A percentile compares a stretch with the other conserved stretches of the same genome.
phyloP scores from a whole-genome alignment of 2,888 invertebrate genomes.

The Xiphydria camelus region DNA sequence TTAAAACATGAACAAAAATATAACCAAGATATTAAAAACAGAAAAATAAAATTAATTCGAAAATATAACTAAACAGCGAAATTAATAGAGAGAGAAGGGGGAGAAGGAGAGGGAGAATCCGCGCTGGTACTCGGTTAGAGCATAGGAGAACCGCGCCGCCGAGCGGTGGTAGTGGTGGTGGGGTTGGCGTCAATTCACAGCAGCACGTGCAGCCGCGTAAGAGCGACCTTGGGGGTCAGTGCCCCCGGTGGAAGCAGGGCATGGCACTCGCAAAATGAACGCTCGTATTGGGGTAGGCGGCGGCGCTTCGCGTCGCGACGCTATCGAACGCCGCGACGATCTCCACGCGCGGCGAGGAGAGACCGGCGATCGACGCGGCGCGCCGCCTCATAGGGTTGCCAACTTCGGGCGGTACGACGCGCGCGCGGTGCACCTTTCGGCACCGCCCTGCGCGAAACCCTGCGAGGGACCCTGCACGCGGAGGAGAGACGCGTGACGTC shows the following conservation, averaged over 20 bases:
- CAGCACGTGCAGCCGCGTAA: slow-evolving; percentile 51
- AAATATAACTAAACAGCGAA: slow-evolving; percentile 1
- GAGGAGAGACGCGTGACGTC: too few relatives aligned
- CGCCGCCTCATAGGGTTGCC: slow-evolving; percentile 5
- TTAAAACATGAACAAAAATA: too few relatives aligned
- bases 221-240: slow-evolving; percentile 52
- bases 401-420: too few relatives aligned
- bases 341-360: slow-evolving; percentile 25
- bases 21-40: too few relatives aligned
- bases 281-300: slow-evolving; percentile 29
- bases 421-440: too few relatives aligned
- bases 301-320: not conserved
- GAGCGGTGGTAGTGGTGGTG: slow-evolving; percentile 6
- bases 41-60: too few relatives aligned
- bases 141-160: not conserved
- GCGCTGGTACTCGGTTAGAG: slow-evolving; percentile 10
- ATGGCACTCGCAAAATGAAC: slow-evolving; percentile 41
- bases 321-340: slow-evolving; percentile 7
- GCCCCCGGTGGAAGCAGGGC: slow-evolving; percentile 43
- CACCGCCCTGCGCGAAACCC: too few relatives aligned
- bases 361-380: slow-evolving; percentile 17
- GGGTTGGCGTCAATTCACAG: slow-evolving; percentile 40
- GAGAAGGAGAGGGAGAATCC: slow-evolving; percentile 9
- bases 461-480: too few relatives aligned
- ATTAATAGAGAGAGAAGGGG: slow-evolving; percentile 2